Conservation (phyloP, 2,888 invertebrate genomes). For the Nesidiocoris tenuis region DNA sequence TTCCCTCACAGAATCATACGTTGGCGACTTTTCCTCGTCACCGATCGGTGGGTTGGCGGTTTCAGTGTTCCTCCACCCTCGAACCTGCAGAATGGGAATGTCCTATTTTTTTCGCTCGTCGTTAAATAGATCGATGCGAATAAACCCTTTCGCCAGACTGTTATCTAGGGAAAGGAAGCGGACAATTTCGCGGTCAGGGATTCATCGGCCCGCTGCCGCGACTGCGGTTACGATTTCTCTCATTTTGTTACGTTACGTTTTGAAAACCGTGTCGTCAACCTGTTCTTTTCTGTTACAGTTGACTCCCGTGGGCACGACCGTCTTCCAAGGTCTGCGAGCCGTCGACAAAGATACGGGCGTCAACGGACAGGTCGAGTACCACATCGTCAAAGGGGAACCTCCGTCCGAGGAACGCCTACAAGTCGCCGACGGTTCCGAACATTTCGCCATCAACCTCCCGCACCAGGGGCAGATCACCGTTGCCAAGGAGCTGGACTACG, state of each 20-base stretch:
- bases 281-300: conserved; percentile 61
- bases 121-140: no score
- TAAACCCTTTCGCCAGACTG: background rate
- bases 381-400: conserved; percentile 71
- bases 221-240: background rate
- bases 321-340: conserved; percentile 78
- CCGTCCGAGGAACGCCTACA: conserved; percentile 62
- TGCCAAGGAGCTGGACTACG: conserved; percentile 82
- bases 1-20: no score
- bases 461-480: conserved; percentile 88
- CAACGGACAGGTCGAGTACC: conserved; percentile 85
- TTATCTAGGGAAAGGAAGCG: background rate
- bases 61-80: no score
- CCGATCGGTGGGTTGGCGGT: no score
- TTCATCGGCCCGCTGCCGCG: no score
- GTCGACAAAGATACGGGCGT: conserved; percentile 82
- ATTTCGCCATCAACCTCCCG: conserved; percentile 80
- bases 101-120: no score
- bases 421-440: conserved; percentile 76
- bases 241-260: background rate
- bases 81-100: no score
- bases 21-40: no score
- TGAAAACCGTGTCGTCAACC: background rate
- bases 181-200: background rate
- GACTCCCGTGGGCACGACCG: conserved; percentile 80